Percentiles rank a stretch among this genome's conserved stretches.
phyloP scores from a whole-genome alignment of 2,113 vertebrate genomes.

The Agapornis roseicollis region DNA sequence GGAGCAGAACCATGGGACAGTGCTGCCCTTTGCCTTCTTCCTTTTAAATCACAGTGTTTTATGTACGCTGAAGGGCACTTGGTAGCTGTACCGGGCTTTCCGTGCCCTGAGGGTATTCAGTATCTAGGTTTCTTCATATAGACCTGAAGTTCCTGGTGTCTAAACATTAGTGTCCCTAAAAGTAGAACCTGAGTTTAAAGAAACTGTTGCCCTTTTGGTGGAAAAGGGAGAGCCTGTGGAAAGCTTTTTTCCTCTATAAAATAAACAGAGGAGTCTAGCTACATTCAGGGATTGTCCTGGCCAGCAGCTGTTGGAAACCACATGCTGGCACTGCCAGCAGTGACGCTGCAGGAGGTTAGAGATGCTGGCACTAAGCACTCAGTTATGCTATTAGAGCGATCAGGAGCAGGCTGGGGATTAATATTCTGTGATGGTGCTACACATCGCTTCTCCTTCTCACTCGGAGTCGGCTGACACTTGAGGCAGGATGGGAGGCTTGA shows the following conservation, averaged over 20 bases:
- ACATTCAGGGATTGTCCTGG: neutral
- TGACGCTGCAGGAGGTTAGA: neutral
- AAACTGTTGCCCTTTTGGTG: neutral
- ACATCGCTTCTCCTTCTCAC: neutral
- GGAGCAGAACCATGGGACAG: neutral
- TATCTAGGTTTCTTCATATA: neutral
- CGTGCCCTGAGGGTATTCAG: neutral
- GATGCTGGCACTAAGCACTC: neutral
- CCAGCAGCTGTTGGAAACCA: neutral
- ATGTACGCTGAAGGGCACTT: neutral
- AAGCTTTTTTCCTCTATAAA: neutral
- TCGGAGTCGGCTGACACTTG: neutral
- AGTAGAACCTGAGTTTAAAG: neutral
- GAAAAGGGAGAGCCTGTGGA: neutral
- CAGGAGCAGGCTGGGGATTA: constrained; percentile 34
- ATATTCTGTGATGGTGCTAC: neutral
- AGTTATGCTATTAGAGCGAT: constrained; percentile 55
- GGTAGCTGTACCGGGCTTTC: neutral
- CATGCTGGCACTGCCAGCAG: rapidly evolving
- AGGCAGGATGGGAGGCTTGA: neutral
- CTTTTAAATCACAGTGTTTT: neutral
- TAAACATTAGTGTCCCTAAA: neutral
- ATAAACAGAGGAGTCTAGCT: neutral
- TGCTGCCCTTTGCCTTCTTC: neutral
- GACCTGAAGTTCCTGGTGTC: neutral